A percentile compares a stretch with the other conserved stretches of the same genome.
Evolutionary conservation across 2,113 vertebrate species (phyloP).

Genomic region (Plestiodon gilberti): DNA sequence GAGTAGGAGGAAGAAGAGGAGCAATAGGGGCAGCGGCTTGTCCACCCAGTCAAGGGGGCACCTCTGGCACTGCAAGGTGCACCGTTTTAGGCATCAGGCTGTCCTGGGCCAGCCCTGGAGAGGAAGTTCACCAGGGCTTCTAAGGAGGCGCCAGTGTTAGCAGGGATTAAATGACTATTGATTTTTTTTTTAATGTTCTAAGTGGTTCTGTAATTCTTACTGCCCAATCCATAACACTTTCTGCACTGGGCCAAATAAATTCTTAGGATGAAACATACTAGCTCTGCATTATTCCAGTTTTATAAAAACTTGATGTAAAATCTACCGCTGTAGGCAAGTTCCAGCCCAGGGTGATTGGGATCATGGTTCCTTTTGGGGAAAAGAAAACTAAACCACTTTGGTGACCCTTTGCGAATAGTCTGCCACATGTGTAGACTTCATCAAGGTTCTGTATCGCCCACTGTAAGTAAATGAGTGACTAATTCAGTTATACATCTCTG

Average conservation of each 20-base stretch:
- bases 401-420: not conserved
- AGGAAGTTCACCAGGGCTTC: not conserved
- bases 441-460: not conserved
- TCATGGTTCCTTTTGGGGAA: not conserved
- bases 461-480: constrained; percentile 4
- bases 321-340: too few relatives aligned
- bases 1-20: too few relatives aligned
- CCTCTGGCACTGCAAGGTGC: too few relatives aligned
- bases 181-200: too few relatives aligned
- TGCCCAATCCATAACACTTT: not conserved
- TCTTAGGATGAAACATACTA: not conserved
- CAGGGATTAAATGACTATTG: not conserved
- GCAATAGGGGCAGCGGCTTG: too few relatives aligned
- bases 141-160: not conserved
- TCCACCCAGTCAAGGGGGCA: too few relatives aligned
- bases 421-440: not conserved
- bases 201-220: not conserved
- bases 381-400: not conserved
- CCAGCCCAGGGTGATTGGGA: not conserved
- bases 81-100: too few relatives aligned
- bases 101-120: not conserved
- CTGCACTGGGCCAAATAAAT: not conserved
- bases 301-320: not conserved
- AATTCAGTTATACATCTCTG: not conserved
- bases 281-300: not conserved